These are phyloP conservation scores for Sturnira hondurensis DNA, from an alignment of 2,113 vertebrate genomes.

Conservation along the genomic window DNA sequence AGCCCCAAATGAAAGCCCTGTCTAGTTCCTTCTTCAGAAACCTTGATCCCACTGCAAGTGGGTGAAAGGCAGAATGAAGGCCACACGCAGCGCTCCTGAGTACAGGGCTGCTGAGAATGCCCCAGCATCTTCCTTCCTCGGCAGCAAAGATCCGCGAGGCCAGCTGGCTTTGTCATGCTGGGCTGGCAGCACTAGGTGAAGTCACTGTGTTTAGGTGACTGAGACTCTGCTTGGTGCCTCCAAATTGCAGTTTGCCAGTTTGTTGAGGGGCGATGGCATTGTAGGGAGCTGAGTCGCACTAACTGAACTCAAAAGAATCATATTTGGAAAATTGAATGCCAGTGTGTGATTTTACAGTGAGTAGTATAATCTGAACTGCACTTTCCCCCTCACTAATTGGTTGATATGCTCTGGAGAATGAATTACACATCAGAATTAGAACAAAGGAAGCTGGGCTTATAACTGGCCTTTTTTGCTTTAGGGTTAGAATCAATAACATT, in stretches of 20 bases:
- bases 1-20: not conserved
- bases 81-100: not conserved
- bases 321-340: not conserved
- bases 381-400: not conserved
- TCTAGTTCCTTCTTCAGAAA: constrained; percentile 22
- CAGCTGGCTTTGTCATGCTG: constrained; percentile 54
- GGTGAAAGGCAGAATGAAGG: not conserved
- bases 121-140: not conserved
- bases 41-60: not conserved
- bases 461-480: not conserved
- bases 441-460: not conserved
- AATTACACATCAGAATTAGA: not conserved
- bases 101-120: not conserved
- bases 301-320: not conserved
- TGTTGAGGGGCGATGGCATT: constrained; percentile 10
- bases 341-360: not conserved
- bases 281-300: not conserved
- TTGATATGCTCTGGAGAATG: not conserved
- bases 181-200: constrained; percentile 22
- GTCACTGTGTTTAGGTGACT: not conserved
- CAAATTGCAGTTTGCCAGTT: constrained; percentile 48
- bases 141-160: not conserved
- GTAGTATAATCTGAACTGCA: not conserved
- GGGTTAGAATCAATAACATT: not conserved
- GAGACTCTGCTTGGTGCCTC: not conserved